phyloP scores from a whole-genome alignment of 2,888 invertebrate genomes.

The Agrenia bidenticulata region DNA sequence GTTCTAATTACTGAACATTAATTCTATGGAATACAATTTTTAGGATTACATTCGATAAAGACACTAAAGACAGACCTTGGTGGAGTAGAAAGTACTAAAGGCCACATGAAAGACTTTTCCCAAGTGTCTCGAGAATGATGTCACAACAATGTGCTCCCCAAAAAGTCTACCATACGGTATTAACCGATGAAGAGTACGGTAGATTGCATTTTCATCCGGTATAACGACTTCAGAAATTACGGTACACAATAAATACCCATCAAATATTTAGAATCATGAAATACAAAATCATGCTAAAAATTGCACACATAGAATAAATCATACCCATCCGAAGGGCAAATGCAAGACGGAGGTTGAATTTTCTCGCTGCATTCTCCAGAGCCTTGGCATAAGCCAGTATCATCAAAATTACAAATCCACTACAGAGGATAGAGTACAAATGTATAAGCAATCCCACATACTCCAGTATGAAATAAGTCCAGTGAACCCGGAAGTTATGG shows the following conservation, averaged over 20 bases:
- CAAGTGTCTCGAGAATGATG: background rate
- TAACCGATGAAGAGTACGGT: background rate
- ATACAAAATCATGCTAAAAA: background rate
- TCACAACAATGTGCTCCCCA: background rate
- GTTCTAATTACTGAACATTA: too few relatives aligned
- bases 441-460: background rate
- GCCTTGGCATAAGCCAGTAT: background rate
- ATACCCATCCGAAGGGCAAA: background rate
- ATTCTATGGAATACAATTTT: background rate
- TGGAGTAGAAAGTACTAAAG: background rate
- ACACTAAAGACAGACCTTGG: background rate
- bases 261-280: too few relatives aligned
- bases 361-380: background rate
- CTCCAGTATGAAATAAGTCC: background rate
- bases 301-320: background rate
- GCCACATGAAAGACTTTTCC: background rate
- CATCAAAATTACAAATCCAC: background rate
- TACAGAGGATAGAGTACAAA: background rate
- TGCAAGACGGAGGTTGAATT: background rate
- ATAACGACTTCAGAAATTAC: too few relatives aligned
- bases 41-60: background rate
- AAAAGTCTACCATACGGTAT: background rate
- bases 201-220: background rate
- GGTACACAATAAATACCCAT: too few relatives aligned
- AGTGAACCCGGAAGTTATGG: background rate